phyloP scores from a whole-genome alignment of 2,888 invertebrate genomes.

The Chaitophorus viminalis region DNA sequence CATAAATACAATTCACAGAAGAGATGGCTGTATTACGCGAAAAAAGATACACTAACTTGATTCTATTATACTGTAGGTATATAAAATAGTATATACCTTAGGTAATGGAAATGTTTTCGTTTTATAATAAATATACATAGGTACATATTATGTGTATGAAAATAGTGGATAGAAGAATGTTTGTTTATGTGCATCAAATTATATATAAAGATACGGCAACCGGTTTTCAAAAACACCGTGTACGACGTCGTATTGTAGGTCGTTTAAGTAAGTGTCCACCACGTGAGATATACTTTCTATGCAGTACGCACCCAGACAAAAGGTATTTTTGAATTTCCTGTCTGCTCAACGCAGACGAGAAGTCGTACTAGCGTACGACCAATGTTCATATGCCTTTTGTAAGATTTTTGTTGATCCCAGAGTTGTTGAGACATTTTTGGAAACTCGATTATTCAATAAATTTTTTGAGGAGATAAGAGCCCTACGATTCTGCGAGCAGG shows the following conservation, averaged over 20 bases:
- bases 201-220: slow-evolving; percentile 26
- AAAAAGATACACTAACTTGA: not conserved
- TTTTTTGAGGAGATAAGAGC: not conserved
- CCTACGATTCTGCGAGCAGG: too few relatives aligned
- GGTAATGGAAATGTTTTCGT: slow-evolving; percentile 27
- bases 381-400: not conserved
- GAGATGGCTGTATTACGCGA: not conserved
- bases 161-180: slow-evolving; percentile 30
- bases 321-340: slow-evolving; percentile 43
- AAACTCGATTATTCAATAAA: not conserved
- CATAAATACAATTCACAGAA: too few relatives aligned
- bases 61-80: too few relatives aligned
- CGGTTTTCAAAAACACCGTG: slow-evolving; percentile 48
- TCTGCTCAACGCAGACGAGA: not conserved
- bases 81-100: not conserved
- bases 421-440: not conserved
- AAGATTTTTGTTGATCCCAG: not conserved
- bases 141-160: not conserved
- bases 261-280: not conserved
- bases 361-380: not conserved
- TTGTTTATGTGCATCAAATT: slow-evolving; percentile 4
- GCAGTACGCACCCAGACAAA: slow-evolving; percentile 13
- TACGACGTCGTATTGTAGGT: not conserved
- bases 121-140: not conserved
- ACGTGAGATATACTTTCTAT: slow-evolving; percentile 44